Conservation (phyloP, 2,113 vertebrate genomes). For the Phainopepla nitens region DNA sequence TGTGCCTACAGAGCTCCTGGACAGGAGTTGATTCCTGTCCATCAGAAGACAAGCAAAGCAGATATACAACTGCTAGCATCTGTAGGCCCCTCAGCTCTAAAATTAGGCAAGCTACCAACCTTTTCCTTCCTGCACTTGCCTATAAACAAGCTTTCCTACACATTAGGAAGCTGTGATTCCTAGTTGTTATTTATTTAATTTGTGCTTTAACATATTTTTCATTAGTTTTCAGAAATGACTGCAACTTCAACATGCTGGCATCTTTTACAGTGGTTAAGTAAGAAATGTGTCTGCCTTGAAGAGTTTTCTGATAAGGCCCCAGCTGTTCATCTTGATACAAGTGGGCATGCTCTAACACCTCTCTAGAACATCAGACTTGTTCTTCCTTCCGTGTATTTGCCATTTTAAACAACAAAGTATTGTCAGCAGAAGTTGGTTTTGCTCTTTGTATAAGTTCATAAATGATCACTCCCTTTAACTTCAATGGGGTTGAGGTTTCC, state of each 20-base stretch:
- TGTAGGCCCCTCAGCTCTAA: not conserved
- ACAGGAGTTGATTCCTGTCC: not conserved
- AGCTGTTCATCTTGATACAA: not conserved
- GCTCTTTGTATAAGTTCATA: not conserved
- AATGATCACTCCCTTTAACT: not conserved
- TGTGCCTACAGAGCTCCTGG: not conserved
- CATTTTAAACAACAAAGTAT: not conserved
- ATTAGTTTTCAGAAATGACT: not conserved
- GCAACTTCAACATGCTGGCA: not conserved
- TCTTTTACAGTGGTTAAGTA: not conserved
- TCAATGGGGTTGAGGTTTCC: not conserved
- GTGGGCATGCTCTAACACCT: not conserved
- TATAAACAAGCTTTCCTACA: not conserved
- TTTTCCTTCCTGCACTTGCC: not conserved
- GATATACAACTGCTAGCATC: slow-evolving; percentile 13
- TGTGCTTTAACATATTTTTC: not conserved
- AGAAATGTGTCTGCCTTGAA: not conserved
- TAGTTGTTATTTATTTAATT: not conserved
- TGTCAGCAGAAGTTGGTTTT: slow-evolving; percentile 4
- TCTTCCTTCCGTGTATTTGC: not conserved
- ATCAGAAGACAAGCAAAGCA: slow-evolving; percentile 10
- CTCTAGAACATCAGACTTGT: not conserved
- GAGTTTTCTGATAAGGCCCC: not conserved
- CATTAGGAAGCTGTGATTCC: not conserved
- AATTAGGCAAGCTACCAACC: slow-evolving; percentile 23